These are phyloP conservation scores for Carapus acus DNA, from an alignment of 2,797 vertebrate genomes.

Conservation along the genomic window DNA sequence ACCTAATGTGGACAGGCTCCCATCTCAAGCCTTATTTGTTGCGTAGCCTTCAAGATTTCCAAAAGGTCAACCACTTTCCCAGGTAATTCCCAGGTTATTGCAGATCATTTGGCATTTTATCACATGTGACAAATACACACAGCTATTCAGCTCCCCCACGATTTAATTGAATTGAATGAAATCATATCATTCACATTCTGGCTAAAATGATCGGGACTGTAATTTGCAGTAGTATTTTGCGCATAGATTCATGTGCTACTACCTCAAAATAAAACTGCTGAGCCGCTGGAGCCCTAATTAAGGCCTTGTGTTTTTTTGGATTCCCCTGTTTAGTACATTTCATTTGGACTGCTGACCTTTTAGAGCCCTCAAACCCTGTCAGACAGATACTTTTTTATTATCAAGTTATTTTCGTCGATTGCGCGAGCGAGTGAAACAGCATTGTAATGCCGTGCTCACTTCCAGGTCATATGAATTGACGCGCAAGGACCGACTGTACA, in stretches of 20 bases:
- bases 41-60: slow-evolving; percentile 86
- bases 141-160: too few relatives aligned
- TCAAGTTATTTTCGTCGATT: slow-evolving; percentile 39
- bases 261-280: too few relatives aligned
- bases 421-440: too few relatives aligned
- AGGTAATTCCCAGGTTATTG: slow-evolving; percentile 67
- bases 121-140: too few relatives aligned
- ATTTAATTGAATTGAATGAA: too few relatives aligned
- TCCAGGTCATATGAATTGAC: slow-evolving; percentile 94
- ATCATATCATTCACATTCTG: too few relatives aligned
- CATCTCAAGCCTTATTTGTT: slow-evolving; percentile 90
- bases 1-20: slow-evolving; percentile 96
- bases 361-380: slow-evolving; percentile 60
- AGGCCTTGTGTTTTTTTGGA: slow-evolving; percentile 60
- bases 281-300: slow-evolving; percentile 33
- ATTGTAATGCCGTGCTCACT: slow-evolving; percentile 44
- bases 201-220: too few relatives aligned
- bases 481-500: slow-evolving; percentile 93
- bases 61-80: slow-evolving; percentile 98
- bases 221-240: too few relatives aligned
- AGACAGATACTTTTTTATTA: slow-evolving; percentile 41
- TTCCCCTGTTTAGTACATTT: slow-evolving; percentile 50
- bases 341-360: slow-evolving; percentile 52
- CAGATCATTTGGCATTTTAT: too few relatives aligned
- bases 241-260: too few relatives aligned